Percentiles rank a stretch among this genome's conserved stretches.
Conservation (phyloP, 2,888 invertebrate genomes). For the Eurois occulta region DNA sequence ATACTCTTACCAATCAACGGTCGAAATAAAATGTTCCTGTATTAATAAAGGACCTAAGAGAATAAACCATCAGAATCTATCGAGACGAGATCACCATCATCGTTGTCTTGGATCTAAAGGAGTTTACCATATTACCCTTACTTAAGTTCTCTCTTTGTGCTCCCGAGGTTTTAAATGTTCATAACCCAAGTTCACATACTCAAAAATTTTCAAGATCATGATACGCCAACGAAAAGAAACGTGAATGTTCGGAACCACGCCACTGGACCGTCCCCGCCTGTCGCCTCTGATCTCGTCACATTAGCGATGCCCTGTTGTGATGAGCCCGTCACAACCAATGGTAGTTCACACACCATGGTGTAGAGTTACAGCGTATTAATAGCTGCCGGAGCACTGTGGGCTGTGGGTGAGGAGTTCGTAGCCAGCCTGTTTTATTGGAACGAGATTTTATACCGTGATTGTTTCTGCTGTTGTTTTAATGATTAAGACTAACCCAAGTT, state of each 20-base stretch:
- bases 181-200: neutral
- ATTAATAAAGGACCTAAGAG: neutral
- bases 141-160: neutral
- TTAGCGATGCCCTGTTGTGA: constrained; percentile 81
- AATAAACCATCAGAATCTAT: neutral
- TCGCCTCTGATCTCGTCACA: constrained; percentile 78
- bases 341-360: constrained; percentile 80
- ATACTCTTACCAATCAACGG: neutral
- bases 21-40: neutral
- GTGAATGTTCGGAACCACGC: constrained; percentile 64
- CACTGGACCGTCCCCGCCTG: constrained; percentile 66
- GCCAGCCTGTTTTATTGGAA: constrained; percentile 15
- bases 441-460: neutral
- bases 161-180: neutral
- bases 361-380: constrained; percentile 77
- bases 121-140: neutral
- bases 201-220: constrained; percentile 2
- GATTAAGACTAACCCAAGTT: too few relatives aligned
- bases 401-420: constrained; percentile 31
- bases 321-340: constrained; percentile 81
- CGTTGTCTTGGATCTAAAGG: neutral
- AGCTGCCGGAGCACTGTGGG: constrained; percentile 39
- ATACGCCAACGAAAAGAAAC: constrained; percentile 53
- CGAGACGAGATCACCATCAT: neutral
- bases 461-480: neutral